These are phyloP conservation scores for Drosophila phalerata DNA, from an alignment of 2,888 invertebrate genomes.

Conservation along the genomic window DNA sequence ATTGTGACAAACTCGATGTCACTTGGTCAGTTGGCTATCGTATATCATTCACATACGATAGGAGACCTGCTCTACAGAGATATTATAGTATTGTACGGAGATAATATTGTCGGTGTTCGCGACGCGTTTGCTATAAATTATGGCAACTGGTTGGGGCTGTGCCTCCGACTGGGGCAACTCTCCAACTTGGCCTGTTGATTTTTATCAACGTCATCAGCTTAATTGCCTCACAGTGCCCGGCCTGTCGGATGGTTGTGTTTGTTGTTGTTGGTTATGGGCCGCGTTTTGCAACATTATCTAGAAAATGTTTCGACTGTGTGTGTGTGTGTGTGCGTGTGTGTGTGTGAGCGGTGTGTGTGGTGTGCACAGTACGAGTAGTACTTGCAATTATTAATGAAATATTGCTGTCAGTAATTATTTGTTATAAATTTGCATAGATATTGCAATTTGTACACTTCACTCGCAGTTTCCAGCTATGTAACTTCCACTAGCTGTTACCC, in stretches of 20 bases:
- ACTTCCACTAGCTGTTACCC: not conserved
- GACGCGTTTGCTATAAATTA: conserved; percentile 68
- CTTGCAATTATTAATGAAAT: conserved; percentile 81
- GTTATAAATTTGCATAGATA: conserved; percentile 83
- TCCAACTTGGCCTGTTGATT: conserved; percentile 68
- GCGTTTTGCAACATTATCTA: conserved; percentile 71
- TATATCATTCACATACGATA: conserved; percentile 47
- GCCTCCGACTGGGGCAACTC: conserved; percentile 40
- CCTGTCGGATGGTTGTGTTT: conserved; percentile 22
- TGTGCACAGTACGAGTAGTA: conserved; percentile 43
- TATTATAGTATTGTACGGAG: conserved; percentile 50
- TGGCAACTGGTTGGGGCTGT: conserved; percentile 53
- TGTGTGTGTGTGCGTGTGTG: conserved; percentile 3
- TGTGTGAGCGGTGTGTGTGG: conserved; percentile 16
- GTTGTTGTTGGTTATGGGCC: conserved; percentile 31
- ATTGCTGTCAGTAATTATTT: conserved; percentile 83
- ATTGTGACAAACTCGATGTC: conserved; percentile 64
- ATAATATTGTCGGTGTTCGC: conserved; percentile 67
- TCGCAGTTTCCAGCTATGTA: conserved; percentile 38
- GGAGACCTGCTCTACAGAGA: conserved; percentile 35
- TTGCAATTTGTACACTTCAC: conserved; percentile 81
- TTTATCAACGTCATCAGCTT: conserved; percentile 83
- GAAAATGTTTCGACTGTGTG: conserved; percentile 63
- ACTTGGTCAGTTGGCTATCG: conserved; percentile 47
- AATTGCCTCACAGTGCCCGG: conserved; percentile 78